Evolutionary conservation across 1,140 invertebrate species (phyloP), one percentile per base, ranked within the genome.

Genomic region (Drosophila sp.): DNA sequence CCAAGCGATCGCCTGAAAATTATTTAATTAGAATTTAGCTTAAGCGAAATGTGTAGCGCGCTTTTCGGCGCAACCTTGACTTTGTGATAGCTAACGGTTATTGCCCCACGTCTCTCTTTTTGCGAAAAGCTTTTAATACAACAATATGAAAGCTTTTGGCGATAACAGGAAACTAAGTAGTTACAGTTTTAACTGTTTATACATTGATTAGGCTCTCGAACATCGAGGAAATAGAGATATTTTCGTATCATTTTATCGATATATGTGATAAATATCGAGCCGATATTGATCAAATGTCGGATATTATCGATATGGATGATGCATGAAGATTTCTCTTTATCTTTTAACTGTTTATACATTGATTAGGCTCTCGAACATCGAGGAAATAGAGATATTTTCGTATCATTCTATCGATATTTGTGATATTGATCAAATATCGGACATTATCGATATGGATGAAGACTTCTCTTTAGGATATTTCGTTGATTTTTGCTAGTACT

Each of bases 1-100:
- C 82, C 50, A 92, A 47, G 2, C 41, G 30, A 27, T 92, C 91
- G 60, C 79, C 91, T 92, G 30, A 87, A 80, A 87, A 75, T 76
- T 40, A 3, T 25, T 11, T 23, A 0, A 6, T 3, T 0, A 4
- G 1, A 7, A 38, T 30, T 40, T n/a, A 11, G 11, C 1, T 29
- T 6, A 1, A 54, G 25, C 23, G 2, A 27, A 65, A 61, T 30
- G 30, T 72, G 17, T 41, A 27, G 66, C 44, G 11, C 8, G 57
- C 29, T 67, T 50, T 60, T 67, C 23, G 27, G 54, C 17, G 33
- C 38, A n/a, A 17, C 25, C 60, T 44, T 41, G 58, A 60, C 58
- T 60, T 60, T 40, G 23, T 3, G 3, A 8, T 0, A 6, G 1
- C 6, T 10, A 3, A 25, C 44, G 44, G 44, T 50, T 25, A 27